phyloP scores from a whole-genome alignment of 2,888 invertebrate species.

The Globia sparganii region DNA sequence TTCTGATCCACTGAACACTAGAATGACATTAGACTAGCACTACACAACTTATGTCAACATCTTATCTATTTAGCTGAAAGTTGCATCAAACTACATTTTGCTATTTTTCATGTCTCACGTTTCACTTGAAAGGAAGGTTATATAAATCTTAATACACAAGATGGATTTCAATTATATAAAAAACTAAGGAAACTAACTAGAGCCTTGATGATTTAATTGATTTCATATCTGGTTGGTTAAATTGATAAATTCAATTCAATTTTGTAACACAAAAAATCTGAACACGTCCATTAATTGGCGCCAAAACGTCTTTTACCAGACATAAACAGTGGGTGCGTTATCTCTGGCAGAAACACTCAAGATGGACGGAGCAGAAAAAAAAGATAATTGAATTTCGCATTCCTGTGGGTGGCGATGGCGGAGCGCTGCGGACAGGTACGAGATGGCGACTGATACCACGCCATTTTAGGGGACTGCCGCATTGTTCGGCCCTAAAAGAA shows the following conservation, averaged over 20 bases:
- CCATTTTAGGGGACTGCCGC: slow-evolving; percentile 47
- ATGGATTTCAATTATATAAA: slow-evolving; percentile 19
- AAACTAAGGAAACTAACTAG: slow-evolving; percentile 4
- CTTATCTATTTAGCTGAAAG: slow-evolving; percentile 34
- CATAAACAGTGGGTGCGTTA: slow-evolving; percentile 54
- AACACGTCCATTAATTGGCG: slow-evolving; percentile 51
- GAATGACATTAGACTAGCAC: not conserved
- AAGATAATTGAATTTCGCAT: slow-evolving; percentile 72
- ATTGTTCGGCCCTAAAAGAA: slow-evolving; percentile 43
- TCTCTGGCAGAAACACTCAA: slow-evolving; percentile 59
- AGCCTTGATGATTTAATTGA: slow-evolving; percentile 23
- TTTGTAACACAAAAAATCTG: not conserved
- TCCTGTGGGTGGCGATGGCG: slow-evolving; percentile 49
- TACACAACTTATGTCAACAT: slow-evolving; percentile 8
- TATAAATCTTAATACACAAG: slow-evolving; percentile 18
- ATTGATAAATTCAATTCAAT: slow-evolving; percentile 7
- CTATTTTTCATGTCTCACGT: slow-evolving; percentile 30
- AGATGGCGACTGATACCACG: slow-evolving; percentile 44
- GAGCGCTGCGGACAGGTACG: slow-evolving; percentile 64
- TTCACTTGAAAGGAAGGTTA: slow-evolving; percentile 30
- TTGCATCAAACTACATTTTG: slow-evolving; percentile 13
- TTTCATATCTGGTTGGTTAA: slow-evolving; percentile 9
- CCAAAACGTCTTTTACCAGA: slow-evolving; percentile 54
- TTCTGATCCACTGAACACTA: slow-evolving; percentile 12
- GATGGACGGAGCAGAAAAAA: slow-evolving; percentile 66